Percentiles rank a stretch among this genome's conserved stretches.
phyloP scores from a whole-genome alignment of 1,140 invertebrate genomes.

The Euschistus heros region DNA sequence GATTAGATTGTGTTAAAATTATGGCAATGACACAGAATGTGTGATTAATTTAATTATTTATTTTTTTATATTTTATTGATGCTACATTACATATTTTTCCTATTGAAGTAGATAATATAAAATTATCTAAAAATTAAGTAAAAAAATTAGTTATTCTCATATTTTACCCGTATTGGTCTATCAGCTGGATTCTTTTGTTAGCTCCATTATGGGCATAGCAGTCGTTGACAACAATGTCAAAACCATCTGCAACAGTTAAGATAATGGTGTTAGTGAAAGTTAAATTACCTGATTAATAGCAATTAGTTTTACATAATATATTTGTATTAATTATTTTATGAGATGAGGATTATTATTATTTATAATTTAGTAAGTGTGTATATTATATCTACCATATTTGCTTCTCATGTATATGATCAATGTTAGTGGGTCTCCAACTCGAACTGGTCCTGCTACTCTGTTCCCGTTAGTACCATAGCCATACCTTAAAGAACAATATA shows the following conservation, averaged over 20 bases:
- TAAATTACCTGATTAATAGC: neutral
- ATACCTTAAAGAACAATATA: conserved; percentile 35
- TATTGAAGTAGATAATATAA: no score
- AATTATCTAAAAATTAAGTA: no score
- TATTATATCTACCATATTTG: conserved; percentile 62
- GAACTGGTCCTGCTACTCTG: conserved; percentile 73
- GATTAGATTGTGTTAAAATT: no score
- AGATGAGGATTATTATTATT: neutral
- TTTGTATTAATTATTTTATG: no score
- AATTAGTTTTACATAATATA: neutral
- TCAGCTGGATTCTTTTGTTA: conserved; percentile 79
- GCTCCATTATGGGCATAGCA: conserved; percentile 90
- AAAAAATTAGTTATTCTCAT: neutral
- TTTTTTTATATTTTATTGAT: no score
- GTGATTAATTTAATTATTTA: no score
- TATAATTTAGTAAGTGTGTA: neutral
- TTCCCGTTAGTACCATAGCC: conserved; percentile 75
- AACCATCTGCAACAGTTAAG: conserved; percentile 59
- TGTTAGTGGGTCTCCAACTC: conserved; percentile 83
- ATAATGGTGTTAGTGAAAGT: conserved; percentile 4
- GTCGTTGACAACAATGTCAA: conserved; percentile 92
- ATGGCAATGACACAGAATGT: no score
- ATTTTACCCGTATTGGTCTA: conserved; percentile 78
- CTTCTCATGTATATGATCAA: conserved; percentile 89
- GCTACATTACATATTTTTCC: no score